Base-by-base conservation (phyloP, 2,797 vertebrate genomes). In the Thalassophryne amazonica region DNA sequence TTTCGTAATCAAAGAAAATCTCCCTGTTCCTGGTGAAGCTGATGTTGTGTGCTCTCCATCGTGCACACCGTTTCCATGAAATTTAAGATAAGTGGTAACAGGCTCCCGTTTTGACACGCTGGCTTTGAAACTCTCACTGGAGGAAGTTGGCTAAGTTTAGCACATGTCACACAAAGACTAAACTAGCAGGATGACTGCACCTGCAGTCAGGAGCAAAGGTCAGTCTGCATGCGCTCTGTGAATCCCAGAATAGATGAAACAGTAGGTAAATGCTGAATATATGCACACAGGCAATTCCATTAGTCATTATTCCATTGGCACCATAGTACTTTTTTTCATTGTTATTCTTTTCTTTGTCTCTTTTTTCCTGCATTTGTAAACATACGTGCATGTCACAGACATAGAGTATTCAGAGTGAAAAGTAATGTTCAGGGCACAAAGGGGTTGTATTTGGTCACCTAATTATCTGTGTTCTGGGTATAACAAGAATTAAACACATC, bases 61-160 rank as follows among this genome's bases (percentile, higher is more conserved):
- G n/a, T 21, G n/a, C 3, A 11, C 4, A 3, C 4, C 2, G 29
- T 15, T 55, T 58, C 51, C 28, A 21, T 48, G 65, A 70, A 76
- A 5, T 34, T 48, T 19, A 7, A 41, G 8, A 7, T 19, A 11
- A 30, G 4, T 23, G 8, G 49, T 12, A 17, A 55, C n/a, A 2
- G 25, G 5, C 31, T 47, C 37, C 21, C 1, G 20, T n/a, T 32
- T 36, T 50, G 40, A 63, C 45, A 57, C 1, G 6, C 4, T 3
- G 1, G 12, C 31, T 17, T 43, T 66, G 35, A 29, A 48, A 19
- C 8, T 35, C 18, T 55, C 7, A 3, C 21, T 60, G 60, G 59
- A 78, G 78, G 81, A 85, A 70, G 42, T 15, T 49, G 31, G 25
- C 20, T 27, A 15, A 27, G 17, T 47, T 35, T 16, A 23, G 17